A percentile compares a stretch with the other conserved stretches of the same genome.
Evolutionary conservation across 2,113 vertebrate species (phyloP).

Genomic region (Glaucomys volans): DNA sequence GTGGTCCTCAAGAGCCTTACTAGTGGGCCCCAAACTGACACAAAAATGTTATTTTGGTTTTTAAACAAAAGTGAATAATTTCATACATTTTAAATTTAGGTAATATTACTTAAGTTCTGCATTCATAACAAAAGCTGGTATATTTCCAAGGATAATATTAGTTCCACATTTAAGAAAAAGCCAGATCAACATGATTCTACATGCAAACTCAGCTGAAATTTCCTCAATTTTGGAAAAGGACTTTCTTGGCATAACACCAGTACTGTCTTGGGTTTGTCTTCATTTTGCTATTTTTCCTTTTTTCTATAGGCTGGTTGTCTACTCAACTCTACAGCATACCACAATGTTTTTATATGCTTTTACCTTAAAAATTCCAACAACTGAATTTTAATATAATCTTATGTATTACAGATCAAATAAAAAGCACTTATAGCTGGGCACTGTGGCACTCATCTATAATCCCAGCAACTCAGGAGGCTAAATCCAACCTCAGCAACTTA

Average conservation of each 20-base stretch:
- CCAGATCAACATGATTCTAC: background rate
- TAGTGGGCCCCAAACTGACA: background rate
- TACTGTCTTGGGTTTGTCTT: background rate
- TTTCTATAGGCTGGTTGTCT: background rate
- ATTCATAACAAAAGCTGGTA: constrained; percentile 7
- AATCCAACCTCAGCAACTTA: too few relatives aligned
- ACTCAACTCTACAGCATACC: background rate
- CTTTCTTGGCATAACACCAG: background rate
- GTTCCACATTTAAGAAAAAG: constrained; percentile 33
- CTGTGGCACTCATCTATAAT: too few relatives aligned
- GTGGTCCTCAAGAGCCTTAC: background rate
- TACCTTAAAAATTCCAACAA: background rate
- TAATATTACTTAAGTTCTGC: background rate
- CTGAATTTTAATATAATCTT: background rate
- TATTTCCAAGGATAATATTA: background rate
- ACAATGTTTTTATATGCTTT: constrained; percentile 4
- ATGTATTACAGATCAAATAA: background rate
- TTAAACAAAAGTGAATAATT: background rate
- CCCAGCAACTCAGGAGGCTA: too few relatives aligned
- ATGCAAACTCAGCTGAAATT: background rate
- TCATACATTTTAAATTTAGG: background rate
- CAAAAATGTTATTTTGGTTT: constrained; percentile 1
- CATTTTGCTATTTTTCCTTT: background rate
- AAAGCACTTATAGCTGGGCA: too few relatives aligned
- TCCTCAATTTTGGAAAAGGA: background rate